phyloP scores from a whole-genome alignment of 2,113 vertebrate species.

The Reinhardtius hippoglossoides region DNA sequence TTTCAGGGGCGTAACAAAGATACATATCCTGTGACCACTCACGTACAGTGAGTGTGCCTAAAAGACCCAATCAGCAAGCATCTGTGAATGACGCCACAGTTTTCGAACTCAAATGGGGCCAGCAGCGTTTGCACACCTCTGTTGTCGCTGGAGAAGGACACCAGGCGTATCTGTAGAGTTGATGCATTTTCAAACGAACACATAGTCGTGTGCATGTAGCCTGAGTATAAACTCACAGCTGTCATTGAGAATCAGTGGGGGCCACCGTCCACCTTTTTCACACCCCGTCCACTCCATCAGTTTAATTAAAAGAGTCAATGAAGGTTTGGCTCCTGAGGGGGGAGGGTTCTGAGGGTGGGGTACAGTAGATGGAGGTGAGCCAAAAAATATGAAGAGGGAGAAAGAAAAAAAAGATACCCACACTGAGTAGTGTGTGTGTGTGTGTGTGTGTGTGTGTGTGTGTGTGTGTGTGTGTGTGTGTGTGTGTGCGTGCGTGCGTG shows the following conservation, averaged over 20 bases:
- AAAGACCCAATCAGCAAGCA: too few species aligned
- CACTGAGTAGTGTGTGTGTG: background rate
- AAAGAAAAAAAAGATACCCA: background rate
- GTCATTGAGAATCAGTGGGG: constrained; percentile 29
- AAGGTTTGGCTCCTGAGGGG: constrained; percentile 60
- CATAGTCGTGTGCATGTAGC: background rate
- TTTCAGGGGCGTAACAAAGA: too few species aligned
- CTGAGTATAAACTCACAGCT: constrained; percentile 17
- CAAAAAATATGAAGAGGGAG: constrained; percentile 26
- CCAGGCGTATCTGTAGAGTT: too few species aligned
- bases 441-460: background rate
- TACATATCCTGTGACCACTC: too few species aligned
- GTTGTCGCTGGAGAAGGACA: too few species aligned
- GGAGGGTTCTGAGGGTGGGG: constrained; percentile 16
- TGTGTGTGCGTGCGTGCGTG: background rate
- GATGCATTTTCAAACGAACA: too few species aligned
- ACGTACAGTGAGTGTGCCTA: too few species aligned
- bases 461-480: too few species aligned
- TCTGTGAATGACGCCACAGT: too few species aligned
- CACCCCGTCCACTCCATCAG: constrained; percentile 28
- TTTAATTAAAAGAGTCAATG: constrained; percentile 71
- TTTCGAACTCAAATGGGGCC: too few species aligned
- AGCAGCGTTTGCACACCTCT: too few species aligned
- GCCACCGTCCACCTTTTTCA: constrained; percentile 1
- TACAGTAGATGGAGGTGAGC: constrained; percentile 19